Evolutionary conservation across 1,140 invertebrate genomes (phyloP), one percentile per base, ranked within the genome.

Genomic region (Musca vetustissima): DNA sequence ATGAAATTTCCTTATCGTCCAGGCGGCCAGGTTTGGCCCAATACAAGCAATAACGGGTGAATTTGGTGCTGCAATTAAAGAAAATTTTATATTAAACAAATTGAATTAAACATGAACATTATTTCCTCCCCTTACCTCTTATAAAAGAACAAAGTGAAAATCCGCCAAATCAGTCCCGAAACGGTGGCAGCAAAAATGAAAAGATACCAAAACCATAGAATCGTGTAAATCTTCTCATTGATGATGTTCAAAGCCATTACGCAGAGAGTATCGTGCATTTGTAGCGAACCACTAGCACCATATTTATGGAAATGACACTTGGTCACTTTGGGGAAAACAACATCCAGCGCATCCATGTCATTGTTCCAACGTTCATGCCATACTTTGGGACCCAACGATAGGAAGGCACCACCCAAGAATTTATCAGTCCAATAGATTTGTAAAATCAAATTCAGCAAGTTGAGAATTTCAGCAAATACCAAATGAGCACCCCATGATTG

Each of bases 181-280:
- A 84, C 73, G 8, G 89, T 90, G 3, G 87, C 72, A 4, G 88
- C 79, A n/a, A 90, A 84, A 0, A 95, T 80, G 49, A 93, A 85
- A 3, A 91, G 74, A 70, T 92, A 90, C 93, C 93, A 95, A 79
- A 93, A 94, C 93, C 93, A 95, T 3, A 94, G 83, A 50, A 92
- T 86, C 0, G 88, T 86, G 79, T 92, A 95, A 32, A 95, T 93
- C 84, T 95, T 95, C 77, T 95, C 93, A 78, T 95, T 93, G 73
- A 95, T 88, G 61, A 95, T 89, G 79, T 95, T 95, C 50, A 94
- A 83, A 0, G 92, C 91, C 88, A 94, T 91, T 1, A 94, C 88
- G 72, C 93, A 94, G 68, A 94, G 85, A 0, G 91, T 90, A 73
- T 94, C 92, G 78, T 92, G 89, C 55, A 87, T 85, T 77, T 92